These are phyloP conservation scores for Thermophis baileyi DNA, from an alignment of 2,113 vertebrate species.

Conservation along the genomic window DNA sequence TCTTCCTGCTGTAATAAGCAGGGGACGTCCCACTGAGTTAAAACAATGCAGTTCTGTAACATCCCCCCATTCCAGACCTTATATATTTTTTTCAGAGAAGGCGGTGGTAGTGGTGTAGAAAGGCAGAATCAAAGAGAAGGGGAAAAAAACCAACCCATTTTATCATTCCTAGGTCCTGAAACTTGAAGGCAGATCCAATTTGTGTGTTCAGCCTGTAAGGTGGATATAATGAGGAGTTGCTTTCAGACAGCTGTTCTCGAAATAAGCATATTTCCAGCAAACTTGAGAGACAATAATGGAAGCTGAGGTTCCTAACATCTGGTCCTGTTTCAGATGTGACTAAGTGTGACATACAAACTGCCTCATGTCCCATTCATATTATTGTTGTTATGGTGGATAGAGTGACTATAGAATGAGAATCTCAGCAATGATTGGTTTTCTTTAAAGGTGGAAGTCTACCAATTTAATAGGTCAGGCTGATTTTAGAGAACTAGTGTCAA, in stretches of 20 bases:
- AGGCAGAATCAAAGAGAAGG: background rate
- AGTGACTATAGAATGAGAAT: background rate
- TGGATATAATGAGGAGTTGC: background rate
- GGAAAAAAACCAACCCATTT: background rate
- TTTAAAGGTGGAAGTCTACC: background rate
- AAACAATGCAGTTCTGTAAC: background rate
- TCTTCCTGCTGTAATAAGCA: conserved; percentile 14
- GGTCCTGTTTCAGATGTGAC: too few relatives aligned
- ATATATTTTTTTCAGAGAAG: background rate
- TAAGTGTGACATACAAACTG: background rate
- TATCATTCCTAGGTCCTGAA: background rate
- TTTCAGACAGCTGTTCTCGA: background rate
- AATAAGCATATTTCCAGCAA: background rate
- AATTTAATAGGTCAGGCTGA: background rate
- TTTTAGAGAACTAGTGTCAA: background rate
- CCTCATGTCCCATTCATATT: background rate
- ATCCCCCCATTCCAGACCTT: background rate
- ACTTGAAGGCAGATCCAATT: background rate
- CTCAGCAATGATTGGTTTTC: background rate
- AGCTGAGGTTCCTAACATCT: background rate
- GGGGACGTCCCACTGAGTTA: background rate
- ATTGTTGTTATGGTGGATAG: background rate
- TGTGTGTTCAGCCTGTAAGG: background rate
- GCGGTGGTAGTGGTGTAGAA: background rate
- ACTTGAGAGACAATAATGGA: background rate